These are phyloP conservation scores for Pipra filicauda DNA, from an alignment of 2,113 vertebrate species.

Conservation along the genomic window DNA sequence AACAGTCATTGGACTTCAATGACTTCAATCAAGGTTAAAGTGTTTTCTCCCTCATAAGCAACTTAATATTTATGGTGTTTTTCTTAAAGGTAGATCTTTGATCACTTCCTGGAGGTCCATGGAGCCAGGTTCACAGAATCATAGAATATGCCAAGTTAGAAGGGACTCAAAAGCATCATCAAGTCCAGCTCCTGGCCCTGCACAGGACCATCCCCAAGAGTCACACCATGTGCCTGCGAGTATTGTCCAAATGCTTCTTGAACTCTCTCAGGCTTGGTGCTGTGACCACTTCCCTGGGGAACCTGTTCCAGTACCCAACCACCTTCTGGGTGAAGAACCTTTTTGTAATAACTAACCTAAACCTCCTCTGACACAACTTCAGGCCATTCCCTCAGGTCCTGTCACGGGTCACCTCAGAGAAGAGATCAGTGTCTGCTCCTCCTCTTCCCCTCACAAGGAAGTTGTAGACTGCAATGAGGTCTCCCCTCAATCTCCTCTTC, in stretches of 20 bases:
- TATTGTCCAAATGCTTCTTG: background rate
- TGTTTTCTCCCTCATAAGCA: background rate
- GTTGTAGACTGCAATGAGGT: background rate
- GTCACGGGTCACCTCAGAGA: background rate
- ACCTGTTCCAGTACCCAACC: background rate
- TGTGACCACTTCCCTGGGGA: background rate
- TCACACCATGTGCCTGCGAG: background rate
- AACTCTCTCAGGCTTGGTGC: background rate
- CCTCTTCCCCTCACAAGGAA: background rate
- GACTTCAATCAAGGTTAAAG: background rate
- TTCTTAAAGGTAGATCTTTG: background rate
- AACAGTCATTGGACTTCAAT: background rate
- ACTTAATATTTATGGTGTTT: background rate
- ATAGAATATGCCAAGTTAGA: background rate
- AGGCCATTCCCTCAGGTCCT: background rate
- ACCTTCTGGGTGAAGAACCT: background rate
- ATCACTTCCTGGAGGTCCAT: background rate
- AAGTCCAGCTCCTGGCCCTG: background rate
- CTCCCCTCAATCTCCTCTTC: background rate
- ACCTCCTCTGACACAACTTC: background rate
- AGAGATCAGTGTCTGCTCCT: background rate
- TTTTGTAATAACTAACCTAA: background rate
- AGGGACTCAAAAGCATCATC: background rate
- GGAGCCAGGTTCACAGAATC: background rate
- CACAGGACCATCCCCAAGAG: background rate